A percentile compares a stretch with the other conserved stretches of the same genome.
phyloP scores from a whole-genome alignment of 1,140 invertebrate species.

The Nasonia giraulti region DNA sequence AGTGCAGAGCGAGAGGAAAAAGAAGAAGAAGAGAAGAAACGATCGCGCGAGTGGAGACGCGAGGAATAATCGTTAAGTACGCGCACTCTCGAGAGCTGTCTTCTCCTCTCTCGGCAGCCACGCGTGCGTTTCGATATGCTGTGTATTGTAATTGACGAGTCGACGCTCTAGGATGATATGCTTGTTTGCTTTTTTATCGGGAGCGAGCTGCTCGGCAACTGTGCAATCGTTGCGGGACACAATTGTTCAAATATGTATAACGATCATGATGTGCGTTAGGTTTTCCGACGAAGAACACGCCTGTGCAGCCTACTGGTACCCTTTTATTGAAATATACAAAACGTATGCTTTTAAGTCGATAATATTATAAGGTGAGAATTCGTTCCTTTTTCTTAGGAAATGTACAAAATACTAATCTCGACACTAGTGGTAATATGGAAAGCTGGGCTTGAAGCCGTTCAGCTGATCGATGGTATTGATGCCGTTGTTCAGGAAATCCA shows the following conservation, averaged over 20 bases:
- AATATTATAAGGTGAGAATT: too few species aligned
- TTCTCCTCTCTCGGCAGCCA: background rate
- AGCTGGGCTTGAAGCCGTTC: constrained; percentile 45
- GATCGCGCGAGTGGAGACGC: background rate
- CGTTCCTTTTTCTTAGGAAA: too few species aligned
- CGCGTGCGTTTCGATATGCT: background rate
- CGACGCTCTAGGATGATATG: background rate
- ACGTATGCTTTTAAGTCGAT: too few species aligned
- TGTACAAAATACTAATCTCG: background rate
- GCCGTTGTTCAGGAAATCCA: background rate
- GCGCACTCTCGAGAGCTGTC: constrained; percentile 14
- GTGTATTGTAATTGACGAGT: background rate
- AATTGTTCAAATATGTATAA: constrained; percentile 60
- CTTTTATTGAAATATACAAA: background rate
- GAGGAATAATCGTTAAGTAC: constrained; percentile 33
- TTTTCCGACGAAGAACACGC: background rate
- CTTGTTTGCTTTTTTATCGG: constrained; percentile 1
- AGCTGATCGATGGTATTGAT: background rate
- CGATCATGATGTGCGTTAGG: too few species aligned
- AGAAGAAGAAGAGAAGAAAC: background rate
- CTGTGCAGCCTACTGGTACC: background rate
- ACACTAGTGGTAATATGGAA: constrained; percentile 10
- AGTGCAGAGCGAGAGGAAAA: background rate
- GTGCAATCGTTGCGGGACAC: constrained; percentile 54
- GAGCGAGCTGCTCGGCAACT: constrained; percentile 52